A percentile compares a stretch with the other conserved stretches of the same genome.
Conservation (phyloP, 2,888 invertebrate genomes). For the Stenurella melanura region DNA sequence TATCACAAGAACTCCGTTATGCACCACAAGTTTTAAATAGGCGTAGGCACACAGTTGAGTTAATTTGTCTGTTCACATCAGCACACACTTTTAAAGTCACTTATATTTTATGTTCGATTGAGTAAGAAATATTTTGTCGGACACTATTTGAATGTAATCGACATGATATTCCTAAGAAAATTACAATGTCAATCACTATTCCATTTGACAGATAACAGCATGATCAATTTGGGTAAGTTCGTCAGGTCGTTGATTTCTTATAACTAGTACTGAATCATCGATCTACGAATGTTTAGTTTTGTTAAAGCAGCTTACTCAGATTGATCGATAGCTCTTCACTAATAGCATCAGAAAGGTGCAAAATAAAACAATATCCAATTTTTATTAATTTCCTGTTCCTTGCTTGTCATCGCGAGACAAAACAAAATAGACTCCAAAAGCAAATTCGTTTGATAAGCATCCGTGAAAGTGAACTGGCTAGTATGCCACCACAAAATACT, state of each 20-base stretch:
- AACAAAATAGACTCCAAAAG: background rate
- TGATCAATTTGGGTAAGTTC: too few relatives aligned
- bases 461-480: conserved; percentile 20
- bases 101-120: background rate
- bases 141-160: too few relatives aligned
- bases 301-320: too few relatives aligned
- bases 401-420: background rate
- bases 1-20: background rate
- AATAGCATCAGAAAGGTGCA: too few relatives aligned
- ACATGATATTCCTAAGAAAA: too few relatives aligned
- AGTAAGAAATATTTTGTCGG: background rate
- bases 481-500: conserved; percentile 11
- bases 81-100: background rate
- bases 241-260: too few relatives aligned
- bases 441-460: background rate
- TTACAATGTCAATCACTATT: too few relatives aligned
- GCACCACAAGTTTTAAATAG: background rate
- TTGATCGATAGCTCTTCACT: too few relatives aligned
- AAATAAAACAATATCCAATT: too few relatives aligned
- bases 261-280: too few relatives aligned
- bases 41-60: background rate
- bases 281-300: too few relatives aligned
- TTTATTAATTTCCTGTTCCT: background rate
- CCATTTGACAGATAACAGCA: too few relatives aligned
- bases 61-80: background rate